Evolutionary conservation across 2,797 vertebrate genomes (phyloP), one percentile per base, ranked within the genome.

Genomic region (Gambusia yucatana): DNA sequence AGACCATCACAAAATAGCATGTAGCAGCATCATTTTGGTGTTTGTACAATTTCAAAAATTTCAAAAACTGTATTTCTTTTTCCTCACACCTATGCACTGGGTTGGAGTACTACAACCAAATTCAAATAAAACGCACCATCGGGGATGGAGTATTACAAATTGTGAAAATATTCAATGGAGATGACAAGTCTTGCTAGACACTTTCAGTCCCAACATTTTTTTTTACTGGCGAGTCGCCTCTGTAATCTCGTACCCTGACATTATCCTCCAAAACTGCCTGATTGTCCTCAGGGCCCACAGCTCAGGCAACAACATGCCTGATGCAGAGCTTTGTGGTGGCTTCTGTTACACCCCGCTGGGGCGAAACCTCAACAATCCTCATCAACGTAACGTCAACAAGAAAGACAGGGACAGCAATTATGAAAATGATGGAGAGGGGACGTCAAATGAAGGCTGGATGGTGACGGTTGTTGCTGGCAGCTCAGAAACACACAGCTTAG

Each of bases 241-340:
- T 41, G 20, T 30, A 57, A 77, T 79, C 77, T 83, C 47, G 77
- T 91, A 72, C 20, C 8, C 22, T 86, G 22, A 82, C 44, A 81
- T 78, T 78, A 83, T 63, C 30, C 80, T 82, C 74, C 44, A 78
- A 57, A 81, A 78, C 48, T 72, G 72, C 48, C 14, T 46, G 70
- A 11, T 73, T 73, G 71, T 72, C 41, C 20, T 0, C 55, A 65
- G 63, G 61, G 36, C 85, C 77, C 75, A 75, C 79, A 80, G 78
- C 67, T 84, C 72, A 78, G 65, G 70, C 82, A 76, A 82, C 78
- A 84, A 36, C 79, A 61, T 28, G 59, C 25, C 17, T 92, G 86
- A 89, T 79, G 90, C 83, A 85, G 52, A 85, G 79, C 33, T 79
- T 76, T 84, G 57, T 81, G 75, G 81, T 91, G 77, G 79, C 73